phyloP scores from a whole-genome alignment of 2,797 vertebrate genomes.

The Allenopithecus nigroviridis region DNA sequence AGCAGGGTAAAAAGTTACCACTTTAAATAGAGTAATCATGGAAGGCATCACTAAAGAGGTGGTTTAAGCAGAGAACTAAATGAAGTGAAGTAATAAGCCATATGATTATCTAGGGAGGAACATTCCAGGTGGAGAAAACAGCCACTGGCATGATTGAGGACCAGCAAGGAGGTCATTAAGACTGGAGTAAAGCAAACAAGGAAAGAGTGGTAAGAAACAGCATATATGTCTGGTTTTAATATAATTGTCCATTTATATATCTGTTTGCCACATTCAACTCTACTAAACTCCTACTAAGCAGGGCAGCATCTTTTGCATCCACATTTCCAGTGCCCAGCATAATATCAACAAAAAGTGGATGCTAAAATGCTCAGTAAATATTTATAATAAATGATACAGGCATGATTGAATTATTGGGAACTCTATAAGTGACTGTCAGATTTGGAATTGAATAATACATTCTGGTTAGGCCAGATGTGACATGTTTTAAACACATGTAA shows the following conservation, averaged over 20 bases:
- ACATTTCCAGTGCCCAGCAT: not conserved
- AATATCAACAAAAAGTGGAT: not conserved
- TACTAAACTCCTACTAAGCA: not conserved
- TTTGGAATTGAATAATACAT: constrained; percentile 4
- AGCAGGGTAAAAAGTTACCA: not conserved
- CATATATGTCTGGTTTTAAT: not conserved
- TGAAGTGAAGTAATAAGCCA: not conserved
- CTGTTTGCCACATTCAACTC: not conserved
- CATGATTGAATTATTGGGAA: not conserved
- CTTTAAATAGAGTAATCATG: not conserved
- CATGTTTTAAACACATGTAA: not conserved
- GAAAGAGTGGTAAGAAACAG: not conserved
- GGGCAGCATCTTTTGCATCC: not conserved
- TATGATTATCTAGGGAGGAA: not conserved
- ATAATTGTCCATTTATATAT: not conserved
- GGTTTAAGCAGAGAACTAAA: not conserved
- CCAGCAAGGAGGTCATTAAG: not conserved
- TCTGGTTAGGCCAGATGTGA: not conserved
- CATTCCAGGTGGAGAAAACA: not conserved
- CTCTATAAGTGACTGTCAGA: not conserved
- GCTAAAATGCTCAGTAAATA: not conserved
- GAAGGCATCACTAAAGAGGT: not conserved
- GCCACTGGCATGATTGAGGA: not conserved
- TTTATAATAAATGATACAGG: not conserved
- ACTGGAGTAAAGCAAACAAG: not conserved